Conservation (phyloP, 2,797 vertebrate genomes). For the Gymnothorax reevesii region DNA sequence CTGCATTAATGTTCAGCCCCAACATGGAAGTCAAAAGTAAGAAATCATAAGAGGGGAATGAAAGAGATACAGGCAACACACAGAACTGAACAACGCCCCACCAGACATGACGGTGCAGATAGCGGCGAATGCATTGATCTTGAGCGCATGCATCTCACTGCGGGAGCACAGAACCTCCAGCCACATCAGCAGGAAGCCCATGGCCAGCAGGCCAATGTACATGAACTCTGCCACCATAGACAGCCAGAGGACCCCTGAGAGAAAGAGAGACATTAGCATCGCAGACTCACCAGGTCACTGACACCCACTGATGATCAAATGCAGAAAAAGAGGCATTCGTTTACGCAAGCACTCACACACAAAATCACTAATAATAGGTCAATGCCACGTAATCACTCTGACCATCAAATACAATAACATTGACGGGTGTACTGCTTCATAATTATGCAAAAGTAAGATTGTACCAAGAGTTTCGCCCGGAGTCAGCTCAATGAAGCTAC, state of each 20-base stretch:
- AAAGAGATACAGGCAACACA: background rate
- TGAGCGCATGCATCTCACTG: conserved; percentile 79
- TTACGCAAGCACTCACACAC: background rate
- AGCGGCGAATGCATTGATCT: conserved; percentile 82
- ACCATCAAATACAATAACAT: background rate
- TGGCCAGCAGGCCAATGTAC: conserved; percentile 78
- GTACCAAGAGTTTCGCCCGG: conserved; percentile 82
- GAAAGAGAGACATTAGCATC: background rate
- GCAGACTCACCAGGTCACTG: background rate
- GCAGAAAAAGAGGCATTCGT: background rate
- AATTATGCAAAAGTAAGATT: conserved; percentile 11
- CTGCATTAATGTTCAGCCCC: too few species aligned
- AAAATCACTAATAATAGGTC: background rate
- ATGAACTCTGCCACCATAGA: conserved; percentile 79
- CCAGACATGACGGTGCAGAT: conserved; percentile 83
- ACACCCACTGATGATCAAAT: background rate
- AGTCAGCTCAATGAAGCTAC: conserved; percentile 80
- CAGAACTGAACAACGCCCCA: conserved; percentile 42
- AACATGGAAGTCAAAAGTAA: background rate
- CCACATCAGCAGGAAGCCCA: conserved; percentile 85
- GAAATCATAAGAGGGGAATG: background rate
- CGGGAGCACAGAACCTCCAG: conserved; percentile 76
- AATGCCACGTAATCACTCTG: background rate
- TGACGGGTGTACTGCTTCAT: background rate
- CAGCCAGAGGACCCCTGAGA: conserved; percentile 75